Evolutionary conservation across 2,797 vertebrate genomes (phyloP), one percentile per base, ranked within the genome.

Genomic region (Poeciliopsis infans): DNA sequence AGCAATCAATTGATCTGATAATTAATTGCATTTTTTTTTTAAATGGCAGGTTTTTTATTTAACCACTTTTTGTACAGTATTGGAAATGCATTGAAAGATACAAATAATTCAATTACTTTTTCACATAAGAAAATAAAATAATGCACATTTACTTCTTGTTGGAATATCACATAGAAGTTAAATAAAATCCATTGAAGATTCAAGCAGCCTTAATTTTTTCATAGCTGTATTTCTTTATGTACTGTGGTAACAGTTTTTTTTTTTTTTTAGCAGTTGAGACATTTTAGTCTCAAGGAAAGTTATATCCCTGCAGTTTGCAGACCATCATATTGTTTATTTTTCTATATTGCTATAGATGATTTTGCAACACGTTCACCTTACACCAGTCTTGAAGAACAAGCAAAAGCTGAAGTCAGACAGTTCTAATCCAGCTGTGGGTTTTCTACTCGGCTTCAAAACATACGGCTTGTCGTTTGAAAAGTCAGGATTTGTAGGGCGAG

Each of bases 401-500:
- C 61, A 57, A 74, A 75, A 68, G 25, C 59, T 43, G 77, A 81
- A 68, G 51, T 83, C 80, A 74, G 49, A 61, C 46, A 23, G 61
- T 33, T 41, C 78, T 28, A 61, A 72, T 61, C 82, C 74, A 66
- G 77, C 77, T 73, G 55, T 41, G 2, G 31, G 81, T 68, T 82
- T 68, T 31, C n/a, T 78, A 2, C 70, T 72, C 36, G 45, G 39
- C 47, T 39, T 70, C 23, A 71, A 46, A 82, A 81, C 41, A 57
- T 47, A 72, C 4, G 36, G 79, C 80, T 81, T 78, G 74, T 86
- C 79, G 76, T 83, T 80, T 86, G 41, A 75, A 57, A 80, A 46
- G 80, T 77, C 74, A 59, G 76, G 25, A 28, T 86, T 85, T 83
- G 84, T 86, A 53, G 74, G 80, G 66, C 77, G 79, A 83, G 83